Base-by-base conservation (phyloP, 2,888 invertebrate genomes). In the Drosophila robusta region DNA sequence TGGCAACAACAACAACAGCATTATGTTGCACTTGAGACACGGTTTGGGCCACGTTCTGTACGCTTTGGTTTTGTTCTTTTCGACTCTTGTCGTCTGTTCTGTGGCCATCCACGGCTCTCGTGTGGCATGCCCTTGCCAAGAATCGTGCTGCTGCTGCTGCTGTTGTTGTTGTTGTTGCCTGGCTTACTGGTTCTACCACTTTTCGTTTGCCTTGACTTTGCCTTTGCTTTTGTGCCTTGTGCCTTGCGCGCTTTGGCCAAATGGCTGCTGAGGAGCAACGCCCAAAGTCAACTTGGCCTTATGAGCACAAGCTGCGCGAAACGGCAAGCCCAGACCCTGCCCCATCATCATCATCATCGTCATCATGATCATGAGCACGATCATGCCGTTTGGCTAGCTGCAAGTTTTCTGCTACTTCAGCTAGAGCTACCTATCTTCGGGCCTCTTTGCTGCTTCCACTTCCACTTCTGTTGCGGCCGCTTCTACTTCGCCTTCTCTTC, bases 221-320 rank as follows among this genome's bases (percentile, higher is more conserved):
- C 71, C 65, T 66, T 65, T 60, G 57, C 39, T 46, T 55, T 56
- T 63, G 46, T 66, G 47, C 61, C 55, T 68, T 69, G 54, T 38
- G 58, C 45, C 44, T 66, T 70, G 64, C 78, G 82, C 81, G 82
- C 82, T 85, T 82, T 86, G 83, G 86, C 72, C 88, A 86, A 86
- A 85, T 86, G 82, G 84, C 85, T 74, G 50, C 39, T 34, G 52
- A 64, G 76, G 36, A 75, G 70, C 79, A 70, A 80, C 80, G 80
- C 87, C 80, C 80, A 87, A 84, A 85, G 75, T 77, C 87, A 84
- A 77, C 85, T 74, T 80, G 49, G 70, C 44, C 26, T 54, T 54
- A 41, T 16, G 22, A 32, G 32, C n/a, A 42, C n/a, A 39, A 11
- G 34, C 70, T 67, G 63, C 52, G 52, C 70, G 52, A 58, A 72